Evolutionary conservation across 2,888 invertebrate genomes (phyloP).

Genomic region (Podotricha telesiphe): DNA sequence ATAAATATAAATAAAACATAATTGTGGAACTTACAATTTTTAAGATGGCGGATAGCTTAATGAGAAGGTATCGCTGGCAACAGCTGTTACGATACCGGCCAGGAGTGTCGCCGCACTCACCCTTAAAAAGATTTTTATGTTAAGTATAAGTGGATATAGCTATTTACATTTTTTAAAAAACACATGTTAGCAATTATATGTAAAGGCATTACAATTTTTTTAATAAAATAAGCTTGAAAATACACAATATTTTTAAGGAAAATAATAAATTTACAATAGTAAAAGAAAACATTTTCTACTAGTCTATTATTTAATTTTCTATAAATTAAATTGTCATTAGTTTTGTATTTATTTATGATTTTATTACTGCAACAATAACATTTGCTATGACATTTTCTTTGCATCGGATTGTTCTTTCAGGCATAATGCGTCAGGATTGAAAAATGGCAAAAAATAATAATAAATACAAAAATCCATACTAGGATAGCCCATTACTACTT

Average conservation of each 20-base stretch:
- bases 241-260: background rate
- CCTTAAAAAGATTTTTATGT: conserved; percentile 68
- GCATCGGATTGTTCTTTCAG: background rate
- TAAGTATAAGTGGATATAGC: conserved; percentile 53
- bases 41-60: conserved; percentile 74
- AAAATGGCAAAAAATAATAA: conserved; percentile 1
- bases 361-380: background rate
- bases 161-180: conserved; percentile 41
- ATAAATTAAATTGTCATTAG: too few species aligned
- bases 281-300: background rate
- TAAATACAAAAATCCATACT: conserved; percentile 55
- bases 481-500: conserved; percentile 51
- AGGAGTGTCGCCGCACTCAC: conserved; percentile 78
- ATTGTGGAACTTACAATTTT: conserved; percentile 57
- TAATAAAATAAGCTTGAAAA: too few species aligned
- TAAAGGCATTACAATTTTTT: background rate
- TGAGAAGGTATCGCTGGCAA: conserved; percentile 80
- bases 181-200: background rate
- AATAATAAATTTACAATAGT: too few species aligned
- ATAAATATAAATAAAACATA: conserved; percentile 55
- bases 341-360: too few species aligned
- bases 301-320: too few species aligned
- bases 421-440: background rate
- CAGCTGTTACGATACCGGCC: conserved; percentile 82
- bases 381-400: background rate